Base-by-base conservation (phyloP, 2,797 vertebrate species). In the Netta rufina region DNA sequence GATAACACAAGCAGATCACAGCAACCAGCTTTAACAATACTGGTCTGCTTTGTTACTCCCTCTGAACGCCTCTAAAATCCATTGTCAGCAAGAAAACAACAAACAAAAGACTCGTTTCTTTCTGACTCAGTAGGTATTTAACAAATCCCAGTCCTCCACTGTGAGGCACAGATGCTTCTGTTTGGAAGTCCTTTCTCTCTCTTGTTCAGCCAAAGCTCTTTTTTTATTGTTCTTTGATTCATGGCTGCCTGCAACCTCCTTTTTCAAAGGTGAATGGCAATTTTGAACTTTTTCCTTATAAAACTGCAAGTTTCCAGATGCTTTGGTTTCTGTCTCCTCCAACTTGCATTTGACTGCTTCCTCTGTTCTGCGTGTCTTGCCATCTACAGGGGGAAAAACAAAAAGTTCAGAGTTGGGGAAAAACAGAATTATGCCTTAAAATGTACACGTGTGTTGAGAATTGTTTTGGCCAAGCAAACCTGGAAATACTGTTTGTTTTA, bases 51-150 rank as follows among this genome's bases (percentile, higher is more conserved):
- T 95, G 89, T 95, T 86, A 77, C 53, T 78, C 80, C 88, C 80
- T 93, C 88, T 84, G 74, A 57, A 0, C 60, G 32, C 5, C 43
- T 61, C 91, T 90, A 75, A 96, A 95, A 86, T 92, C 95, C 78
- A 47, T 53, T 71, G 92, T 87, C 90, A 93, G 88, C 95, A 93
- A 96, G 88, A 94, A 71, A 96, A 95, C 66, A 77, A 90, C 89
- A 88, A 89, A 89, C 83, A 93, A 91, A 93, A 94, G 86, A 90
- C 64, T 83, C 83, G 36, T 72, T 92, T 93, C 85, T 91, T 87
- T 89, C 78, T 95, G 56, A 93, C 93, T 99, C 97, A 99, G 91
- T 99, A 99, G 93, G 97, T 98, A 96, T 99, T 98, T 95, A 99
- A 95, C 95, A 99, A 97, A 93, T 99, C 98, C 93, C 98, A 97